Percentiles rank a stretch among this genome's conserved stretches.
phyloP scores from a whole-genome alignment of 2,797 vertebrate species.

The Erithacus rubecula region DNA sequence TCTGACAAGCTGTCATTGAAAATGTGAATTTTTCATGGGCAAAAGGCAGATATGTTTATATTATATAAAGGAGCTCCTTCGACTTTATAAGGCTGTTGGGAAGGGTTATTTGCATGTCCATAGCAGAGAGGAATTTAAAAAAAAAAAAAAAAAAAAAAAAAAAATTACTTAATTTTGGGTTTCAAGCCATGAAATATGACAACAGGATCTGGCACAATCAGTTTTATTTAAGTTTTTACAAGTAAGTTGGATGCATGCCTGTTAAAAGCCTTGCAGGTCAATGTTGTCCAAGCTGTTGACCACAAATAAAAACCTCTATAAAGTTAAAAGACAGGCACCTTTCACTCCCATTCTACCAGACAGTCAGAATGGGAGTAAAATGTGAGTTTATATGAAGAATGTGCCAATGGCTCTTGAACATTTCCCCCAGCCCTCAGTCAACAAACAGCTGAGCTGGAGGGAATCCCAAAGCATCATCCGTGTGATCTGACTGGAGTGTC shows the following conservation, averaged over 20 bases:
- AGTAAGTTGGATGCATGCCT: background rate
- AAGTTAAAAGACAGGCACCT: background rate
- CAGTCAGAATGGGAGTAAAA: background rate
- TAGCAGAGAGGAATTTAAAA: background rate
- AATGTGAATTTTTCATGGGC: rapidly evolving
- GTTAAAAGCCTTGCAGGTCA: background rate
- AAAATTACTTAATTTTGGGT: background rate
- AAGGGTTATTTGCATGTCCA: background rate
- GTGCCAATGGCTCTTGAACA: background rate
- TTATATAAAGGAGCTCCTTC: background rate
- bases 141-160: no score
- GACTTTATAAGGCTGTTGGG: background rate
- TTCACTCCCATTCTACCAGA: background rate
- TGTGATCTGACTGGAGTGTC: background rate
- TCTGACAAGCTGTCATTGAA: background rate
- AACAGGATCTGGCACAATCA: background rate
- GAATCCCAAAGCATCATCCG: background rate
- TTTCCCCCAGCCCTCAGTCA: background rate
- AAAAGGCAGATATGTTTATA: background rate
- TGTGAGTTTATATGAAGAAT: background rate
- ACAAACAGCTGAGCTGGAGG: background rate
- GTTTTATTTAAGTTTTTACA: background rate
- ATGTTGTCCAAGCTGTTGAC: background rate
- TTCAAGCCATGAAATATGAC: background rate
- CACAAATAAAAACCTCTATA: background rate